phyloP scores from a whole-genome alignment of 2,888 invertebrate genomes.

The Formica aserva region DNA sequence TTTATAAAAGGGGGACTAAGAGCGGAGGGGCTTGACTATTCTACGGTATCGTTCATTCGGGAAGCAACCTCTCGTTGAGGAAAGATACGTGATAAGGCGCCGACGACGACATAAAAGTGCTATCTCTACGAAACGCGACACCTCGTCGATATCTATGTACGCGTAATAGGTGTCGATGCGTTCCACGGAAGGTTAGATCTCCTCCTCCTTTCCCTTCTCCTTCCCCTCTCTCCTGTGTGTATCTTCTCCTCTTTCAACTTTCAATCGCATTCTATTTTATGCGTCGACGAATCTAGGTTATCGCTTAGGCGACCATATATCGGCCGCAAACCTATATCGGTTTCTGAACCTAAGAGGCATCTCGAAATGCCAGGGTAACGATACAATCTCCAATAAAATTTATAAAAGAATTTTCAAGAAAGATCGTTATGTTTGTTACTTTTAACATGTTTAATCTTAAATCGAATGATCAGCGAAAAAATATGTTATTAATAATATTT shows the following conservation, averaged over 20 bases:
- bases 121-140: slow-evolving; percentile 33
- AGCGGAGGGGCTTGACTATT: not conserved
- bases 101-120: slow-evolving; percentile 41
- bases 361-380: not conserved
- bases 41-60: slow-evolving; percentile 23
- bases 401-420: not conserved
- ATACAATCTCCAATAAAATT: not conserved
- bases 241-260: slow-evolving; percentile 56
- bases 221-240: slow-evolving; percentile 20
- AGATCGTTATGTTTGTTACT: not conserved
- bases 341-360: slow-evolving; percentile 39
- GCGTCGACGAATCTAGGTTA: slow-evolving; percentile 73
- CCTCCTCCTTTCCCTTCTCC: slow-evolving; percentile 11
- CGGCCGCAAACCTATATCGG: slow-evolving; percentile 40
- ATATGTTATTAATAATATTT: not conserved
- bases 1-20: not conserved
- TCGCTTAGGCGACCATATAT: slow-evolving; percentile 61
- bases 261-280: slow-evolving; percentile 69
- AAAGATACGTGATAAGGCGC: slow-evolving; percentile 27
- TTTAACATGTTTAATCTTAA: not conserved
- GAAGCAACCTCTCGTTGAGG: slow-evolving; percentile 5
- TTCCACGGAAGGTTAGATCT: slow-evolving; percentile 41
- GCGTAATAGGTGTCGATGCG: slow-evolving; percentile 49
- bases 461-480: not conserved
- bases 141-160: slow-evolving; percentile 42